Base-by-base conservation (phyloP, 2,797 vertebrate species). In the Zonotrichia albicollis region DNA sequence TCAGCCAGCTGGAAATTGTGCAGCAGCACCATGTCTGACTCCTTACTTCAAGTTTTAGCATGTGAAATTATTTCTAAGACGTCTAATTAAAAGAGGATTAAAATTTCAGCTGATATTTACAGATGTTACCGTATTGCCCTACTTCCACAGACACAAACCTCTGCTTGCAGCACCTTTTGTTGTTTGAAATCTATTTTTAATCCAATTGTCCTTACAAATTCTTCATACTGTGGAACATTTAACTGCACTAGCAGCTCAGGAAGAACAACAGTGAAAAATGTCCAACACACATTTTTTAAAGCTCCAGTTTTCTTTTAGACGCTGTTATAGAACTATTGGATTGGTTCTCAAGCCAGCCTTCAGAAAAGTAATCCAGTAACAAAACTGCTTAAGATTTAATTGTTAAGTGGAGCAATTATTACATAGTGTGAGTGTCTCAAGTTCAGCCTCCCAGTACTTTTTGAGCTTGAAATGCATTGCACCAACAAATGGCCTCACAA, bases 391-490 rank as follows among this genome's bases (percentile, higher is more conserved):
- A 73, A 64, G 14, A 74, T 86, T 78, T 84, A 83, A 72, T 81
- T 86, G 55, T 57, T 88, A 73, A 91, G 61, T 18, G 16, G 38
- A 75, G 51, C 40, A 68, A 70, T 81, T 84, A 78, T 43, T 90
- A 43, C 46, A 48, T 32, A 70, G 67, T 65, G 74, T 36, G 29
- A 88, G 81, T 29, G 67, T 82, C 45, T 92, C 64, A 81, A 86
- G 25, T 86, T 93, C 79, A 90, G 42, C 70, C 62, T 90, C 36
- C 51, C 45, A 77, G 57, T 83, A 55, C 32, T 90, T 57, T 85
- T 70, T 84, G 68, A 79, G 73, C 45, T 72, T 89, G 58, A 95
- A 91, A 94, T 60, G 26, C 9, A 15, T 86, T 66, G 53, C 25
- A 53, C 8, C 36, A 87, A 83, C 16, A 74, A 94, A 75, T 18